Evolutionary conservation across 1,140 invertebrate genomes (phyloP).

Genomic region (Megathymus violae): DNA sequence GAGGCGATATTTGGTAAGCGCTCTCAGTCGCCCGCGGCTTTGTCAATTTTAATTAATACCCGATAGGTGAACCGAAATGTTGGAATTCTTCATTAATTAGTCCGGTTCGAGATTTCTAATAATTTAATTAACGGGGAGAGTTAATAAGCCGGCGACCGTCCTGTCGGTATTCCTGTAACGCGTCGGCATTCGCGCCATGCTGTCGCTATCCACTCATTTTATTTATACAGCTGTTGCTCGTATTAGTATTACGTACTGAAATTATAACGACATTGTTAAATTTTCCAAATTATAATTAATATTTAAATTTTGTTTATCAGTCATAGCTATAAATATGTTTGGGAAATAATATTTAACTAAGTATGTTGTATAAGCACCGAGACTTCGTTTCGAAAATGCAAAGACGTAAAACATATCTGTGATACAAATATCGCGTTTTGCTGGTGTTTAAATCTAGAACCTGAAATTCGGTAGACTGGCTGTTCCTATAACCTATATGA

Average conservation of each 20-base stretch:
- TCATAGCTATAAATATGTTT: too few relatives aligned
- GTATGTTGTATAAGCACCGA: too few relatives aligned
- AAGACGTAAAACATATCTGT: too few relatives aligned
- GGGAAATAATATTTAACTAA: too few relatives aligned
- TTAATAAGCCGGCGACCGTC: constrained; percentile 71
- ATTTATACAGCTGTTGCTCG: constrained; percentile 18
- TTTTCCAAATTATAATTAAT: too few relatives aligned
- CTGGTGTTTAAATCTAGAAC: too few relatives aligned
- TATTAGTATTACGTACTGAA: constrained; percentile 11
- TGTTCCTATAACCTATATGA: too few relatives aligned
- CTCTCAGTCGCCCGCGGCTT: constrained; percentile 69
- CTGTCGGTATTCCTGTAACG: constrained; percentile 73
- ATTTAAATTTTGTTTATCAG: too few relatives aligned
- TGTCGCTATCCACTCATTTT: constrained; percentile 29
- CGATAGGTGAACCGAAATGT: constrained; percentile 80
- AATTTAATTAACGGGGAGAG: constrained; percentile 79
- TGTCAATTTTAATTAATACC: constrained; percentile 82
- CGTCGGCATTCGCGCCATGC: constrained; percentile 60
- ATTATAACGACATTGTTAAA: constrained; percentile 12
- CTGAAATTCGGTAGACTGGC: too few relatives aligned
- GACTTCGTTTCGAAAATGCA: too few relatives aligned
- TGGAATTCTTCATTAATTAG: constrained; percentile 83
- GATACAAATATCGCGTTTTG: too few relatives aligned
- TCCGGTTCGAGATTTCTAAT: constrained; percentile 79
- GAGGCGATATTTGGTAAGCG: constrained; percentile 77